Conservation (phyloP, 2,888 invertebrate genomes). For the Athalia circularis region DNA sequence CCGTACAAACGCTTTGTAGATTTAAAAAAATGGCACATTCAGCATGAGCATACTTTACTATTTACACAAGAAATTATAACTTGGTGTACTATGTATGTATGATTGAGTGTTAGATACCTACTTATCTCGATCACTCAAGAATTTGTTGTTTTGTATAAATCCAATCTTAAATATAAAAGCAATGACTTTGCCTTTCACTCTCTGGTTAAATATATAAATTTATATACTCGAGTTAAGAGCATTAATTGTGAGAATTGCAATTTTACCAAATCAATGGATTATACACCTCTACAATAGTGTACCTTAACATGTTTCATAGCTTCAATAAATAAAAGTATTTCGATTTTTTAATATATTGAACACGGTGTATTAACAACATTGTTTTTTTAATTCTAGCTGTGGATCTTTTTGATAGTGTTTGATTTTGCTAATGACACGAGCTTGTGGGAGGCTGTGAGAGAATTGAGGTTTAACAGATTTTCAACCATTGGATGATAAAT, state of each 20-base stretch:
- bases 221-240: not conserved
- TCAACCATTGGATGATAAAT: not conserved
- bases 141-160: not conserved
- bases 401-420: conserved; percentile 20
- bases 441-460: not conserved
- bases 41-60: conserved; percentile 33
- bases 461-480: not conserved
- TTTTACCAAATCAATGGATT: not conserved
- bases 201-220: not conserved
- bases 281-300: conserved; percentile 4
- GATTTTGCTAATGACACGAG: conserved; percentile 12
- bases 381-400: conserved; percentile 18
- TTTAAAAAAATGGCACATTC: conserved; percentile 34
- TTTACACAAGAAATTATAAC: conserved; percentile 37
- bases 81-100: conserved; percentile 20
- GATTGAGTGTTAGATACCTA: conserved; percentile 35
- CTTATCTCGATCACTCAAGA: not conserved
- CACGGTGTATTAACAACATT: conserved; percentile 29
- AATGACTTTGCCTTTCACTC: not conserved
- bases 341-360: conserved; percentile 30
- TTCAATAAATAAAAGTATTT: conserved; percentile 37
- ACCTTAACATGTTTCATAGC: conserved; percentile 19
- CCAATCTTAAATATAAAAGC: not conserved
- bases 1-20: conserved; percentile 18
- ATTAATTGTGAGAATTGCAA: conserved; percentile 1